Evolutionary conservation across 2,113 vertebrate species (phyloP).

Genomic region (Herpetotheres cachinnans): DNA sequence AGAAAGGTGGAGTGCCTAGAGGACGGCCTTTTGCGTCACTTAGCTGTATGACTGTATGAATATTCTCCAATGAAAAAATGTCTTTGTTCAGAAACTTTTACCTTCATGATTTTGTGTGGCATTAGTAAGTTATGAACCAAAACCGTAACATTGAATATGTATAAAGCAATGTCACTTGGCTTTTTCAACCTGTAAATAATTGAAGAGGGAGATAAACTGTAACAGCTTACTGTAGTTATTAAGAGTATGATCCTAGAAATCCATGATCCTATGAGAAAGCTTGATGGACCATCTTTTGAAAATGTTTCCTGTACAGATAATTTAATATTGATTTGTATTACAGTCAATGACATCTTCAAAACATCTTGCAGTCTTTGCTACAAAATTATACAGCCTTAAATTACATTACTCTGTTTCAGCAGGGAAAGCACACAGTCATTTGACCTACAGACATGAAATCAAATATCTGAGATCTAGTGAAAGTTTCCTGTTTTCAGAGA

Average conservation of each 20-base stretch:
- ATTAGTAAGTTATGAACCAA: slow-evolving; percentile 65
- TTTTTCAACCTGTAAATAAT: slow-evolving; percentile 77
- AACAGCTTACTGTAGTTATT: slow-evolving; percentile 73
- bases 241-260: slow-evolving; percentile 65
- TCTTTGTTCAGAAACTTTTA: slow-evolving; percentile 63
- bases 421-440: slow-evolving; percentile 47
- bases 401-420: slow-evolving; percentile 68
- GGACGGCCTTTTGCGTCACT: slow-evolving; percentile 23
- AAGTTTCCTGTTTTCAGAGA: slow-evolving; percentile 34
- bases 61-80: slow-evolving; percentile 32
- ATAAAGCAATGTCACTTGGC: slow-evolving; percentile 64
- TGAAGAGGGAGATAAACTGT: slow-evolving; percentile 72
- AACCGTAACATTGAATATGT: slow-evolving; percentile 54
- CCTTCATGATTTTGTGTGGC: slow-evolving; percentile 50
- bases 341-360: slow-evolving; percentile 74
- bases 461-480: slow-evolving; percentile 53
- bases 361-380: slow-evolving; percentile 70
- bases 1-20: slow-evolving; percentile 35
- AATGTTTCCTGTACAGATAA: slow-evolving; percentile 79
- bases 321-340: slow-evolving; percentile 82
- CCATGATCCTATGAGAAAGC: slow-evolving; percentile 64
- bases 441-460: slow-evolving; percentile 63
- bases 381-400: slow-evolving; percentile 71
- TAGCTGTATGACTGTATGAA: slow-evolving; percentile 36
- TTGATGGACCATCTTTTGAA: slow-evolving; percentile 75